A percentile compares a stretch with the other conserved stretches of the same genome.
Conservation (phyloP, 1,140 invertebrate genomes). For the Aethina tumida region DNA sequence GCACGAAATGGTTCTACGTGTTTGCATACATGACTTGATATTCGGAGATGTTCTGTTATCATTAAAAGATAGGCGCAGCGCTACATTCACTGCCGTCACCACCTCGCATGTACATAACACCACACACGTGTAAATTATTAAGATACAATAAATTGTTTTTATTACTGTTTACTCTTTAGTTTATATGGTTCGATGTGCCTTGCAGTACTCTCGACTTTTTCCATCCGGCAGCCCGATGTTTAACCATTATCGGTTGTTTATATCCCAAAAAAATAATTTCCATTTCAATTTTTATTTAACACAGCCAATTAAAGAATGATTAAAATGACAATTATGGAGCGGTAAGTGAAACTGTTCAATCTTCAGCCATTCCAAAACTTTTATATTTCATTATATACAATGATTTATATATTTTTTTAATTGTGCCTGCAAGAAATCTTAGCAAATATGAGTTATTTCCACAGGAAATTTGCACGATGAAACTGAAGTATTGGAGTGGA, state of each 20-base stretch:
- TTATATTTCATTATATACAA: not conserved
- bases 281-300: not conserved
- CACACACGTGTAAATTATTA: slow-evolving; percentile 21
- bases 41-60: slow-evolving; percentile 13
- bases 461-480: slow-evolving; percentile 80
- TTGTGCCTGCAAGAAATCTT: slow-evolving; percentile 7
- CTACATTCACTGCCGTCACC: slow-evolving; percentile 29
- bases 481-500: slow-evolving; percentile 79
- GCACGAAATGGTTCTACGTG: slow-evolving; percentile 31
- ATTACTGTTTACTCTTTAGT: slow-evolving; percentile 19
- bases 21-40: slow-evolving; percentile 21
- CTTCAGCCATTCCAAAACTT: slow-evolving; percentile 18
- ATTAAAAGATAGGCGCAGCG: slow-evolving; percentile 8
- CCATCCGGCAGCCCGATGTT: too few relatives aligned
- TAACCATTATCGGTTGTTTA: not conserved
- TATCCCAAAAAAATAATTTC: not conserved
- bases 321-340: too few relatives aligned
- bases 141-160: slow-evolving; percentile 32
- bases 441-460: slow-evolving; percentile 24
- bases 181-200: too few relatives aligned
- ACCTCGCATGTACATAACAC: slow-evolving; percentile 31
- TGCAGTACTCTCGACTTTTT: too few relatives aligned
- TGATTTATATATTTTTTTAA: too few relatives aligned
- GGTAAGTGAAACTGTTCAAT: slow-evolving; percentile 5
- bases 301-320: too few relatives aligned